Base-by-base conservation (phyloP, 2,888 invertebrate species). In the Brachyptera risi region DNA sequence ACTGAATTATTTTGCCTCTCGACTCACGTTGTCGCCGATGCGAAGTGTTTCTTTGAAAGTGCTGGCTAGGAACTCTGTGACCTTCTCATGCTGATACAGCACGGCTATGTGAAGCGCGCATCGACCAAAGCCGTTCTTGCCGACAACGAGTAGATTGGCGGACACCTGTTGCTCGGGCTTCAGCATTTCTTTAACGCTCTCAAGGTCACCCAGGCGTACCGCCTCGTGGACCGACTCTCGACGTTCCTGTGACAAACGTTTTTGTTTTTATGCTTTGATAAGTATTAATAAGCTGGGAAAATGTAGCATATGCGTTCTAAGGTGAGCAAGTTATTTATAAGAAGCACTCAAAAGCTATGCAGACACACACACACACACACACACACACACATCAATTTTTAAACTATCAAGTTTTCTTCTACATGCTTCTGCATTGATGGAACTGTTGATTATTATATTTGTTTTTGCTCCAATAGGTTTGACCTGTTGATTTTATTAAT, bases 31-130 rank as follows among this genome's bases (percentile, higher is more conserved):
- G 73, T 95, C 95, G 13, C 91, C 90, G 61, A 88, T 79, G 61
- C 84, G 81, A 35, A 93, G 74, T 0, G 90, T 82, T 67, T 89
- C 87, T 0, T 90, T 86, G 72, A 84, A 89, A 31, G 80, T 79
- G 64, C 83, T 83, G 0, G 87, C 87, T 60, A 96, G 78, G 70
- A 85, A 87, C 63, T 87, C 85, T 0, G 92, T 90, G 24, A 94
- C 83, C 61, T 92, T 88, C 66, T 88, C 87, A 59, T 89, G 85
- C 69, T 94, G 90, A 60, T 87, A 86, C 11, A 96, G 76, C 13
- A 95, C 89, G 0, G 94, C 94, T 56, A 94, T 84, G 72, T 96
- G 96, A 19, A 96, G 77, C 0, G 92, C 82, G 59, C 87, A 88
- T 63, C 92, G 81, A 4, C 91, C 88, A 73, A 82, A 82, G n/a